Base-by-base conservation (phyloP, 2,113 vertebrate species). In the Plectropomus leopardus region DNA sequence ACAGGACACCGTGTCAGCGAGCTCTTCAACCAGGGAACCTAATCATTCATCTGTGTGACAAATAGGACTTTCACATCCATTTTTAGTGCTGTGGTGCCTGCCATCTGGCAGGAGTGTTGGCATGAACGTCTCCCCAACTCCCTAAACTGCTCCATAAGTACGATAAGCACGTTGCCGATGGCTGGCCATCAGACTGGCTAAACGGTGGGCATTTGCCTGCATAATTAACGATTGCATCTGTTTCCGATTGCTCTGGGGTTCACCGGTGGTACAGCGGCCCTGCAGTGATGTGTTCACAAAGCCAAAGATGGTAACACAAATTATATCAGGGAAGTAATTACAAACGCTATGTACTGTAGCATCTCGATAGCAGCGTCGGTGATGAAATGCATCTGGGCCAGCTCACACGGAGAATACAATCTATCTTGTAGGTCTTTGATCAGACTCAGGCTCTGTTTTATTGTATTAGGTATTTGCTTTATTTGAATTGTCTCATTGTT, bases 201-300 rank as follows among this genome's bases (percentile, higher is more conserved):
- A 92, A 88, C 66, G 58, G 67, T 84, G 82, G 87, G 85, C 90
- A 73, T 92, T 90, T 89, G 86, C 88, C 89, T 87, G 87, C 86
- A 92, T 92, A 94, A 93, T 93, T 91, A 92, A 92, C 63, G 77
- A 84, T 64, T 88, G 87, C 92, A 91, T 93, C 88, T 92, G 91
- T 89, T 93, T 88, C 71, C 19, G 69, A 81, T 84, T 78, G 85
- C 79, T 58, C 47, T 8, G 51, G 86, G 74, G 86, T 90, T 86
- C 73, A 83, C 78, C 48, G 8, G 34, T 61, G 74, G 69, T 53
- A 28, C 65, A 1, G 16, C 16, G 66, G 88, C 83, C 90, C 68
- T 3, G 23, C 58, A 58, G 86, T 53, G 84, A 83, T 72, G 77
- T 23, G 23, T 70, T 60, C 59, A 68, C 59, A 70, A 80, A 90